These are phyloP conservation scores for Deilephila porcellus DNA, from an alignment of 2,888 invertebrate species.

Conservation along the genomic window DNA sequence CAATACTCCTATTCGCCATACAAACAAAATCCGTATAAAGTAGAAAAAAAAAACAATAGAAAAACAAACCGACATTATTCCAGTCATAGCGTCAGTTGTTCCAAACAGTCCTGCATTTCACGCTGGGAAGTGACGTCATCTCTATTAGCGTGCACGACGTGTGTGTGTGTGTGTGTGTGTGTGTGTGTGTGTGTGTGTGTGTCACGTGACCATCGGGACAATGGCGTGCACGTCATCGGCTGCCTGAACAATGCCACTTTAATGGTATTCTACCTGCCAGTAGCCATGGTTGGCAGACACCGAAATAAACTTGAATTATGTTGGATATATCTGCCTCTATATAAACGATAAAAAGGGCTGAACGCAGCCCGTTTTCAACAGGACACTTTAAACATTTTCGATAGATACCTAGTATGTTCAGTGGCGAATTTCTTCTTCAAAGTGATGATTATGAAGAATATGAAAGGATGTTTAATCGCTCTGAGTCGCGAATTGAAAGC, in stretches of 20 bases:
- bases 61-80: not conserved
- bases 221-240: slow-evolving; percentile 11
- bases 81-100: not conserved
- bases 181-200: not conserved
- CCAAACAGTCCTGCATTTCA: not conserved
- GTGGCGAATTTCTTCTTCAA: too few relatives aligned
- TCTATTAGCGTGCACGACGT: not conserved
- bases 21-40: not conserved
- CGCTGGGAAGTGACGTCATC: slow-evolving; percentile 4
- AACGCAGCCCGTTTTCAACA: too few relatives aligned
- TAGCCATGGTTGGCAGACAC: slow-evolving; percentile 7
- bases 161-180: too few relatives aligned
- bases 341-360: too few relatives aligned
- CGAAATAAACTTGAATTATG: not conserved
- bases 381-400: too few relatives aligned
- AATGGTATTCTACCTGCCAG: slow-evolving; percentile 11
- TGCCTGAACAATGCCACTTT: slow-evolving; percentile 17
- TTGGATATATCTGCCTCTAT: too few relatives aligned
- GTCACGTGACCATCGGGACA: slow-evolving; percentile 17
- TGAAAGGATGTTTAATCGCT: too few relatives aligned
- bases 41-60: not conserved
- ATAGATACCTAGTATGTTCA: too few relatives aligned
- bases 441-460: too few relatives aligned
- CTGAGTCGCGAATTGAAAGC: too few relatives aligned
- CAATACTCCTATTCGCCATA: too few relatives aligned